A percentile compares a stretch with the other conserved stretches of the same genome.
These are phyloP conservation scores for Sinonovacula constricta DNA, from an alignment of 1,140 invertebrate species.

Conservation along the genomic window DNA sequence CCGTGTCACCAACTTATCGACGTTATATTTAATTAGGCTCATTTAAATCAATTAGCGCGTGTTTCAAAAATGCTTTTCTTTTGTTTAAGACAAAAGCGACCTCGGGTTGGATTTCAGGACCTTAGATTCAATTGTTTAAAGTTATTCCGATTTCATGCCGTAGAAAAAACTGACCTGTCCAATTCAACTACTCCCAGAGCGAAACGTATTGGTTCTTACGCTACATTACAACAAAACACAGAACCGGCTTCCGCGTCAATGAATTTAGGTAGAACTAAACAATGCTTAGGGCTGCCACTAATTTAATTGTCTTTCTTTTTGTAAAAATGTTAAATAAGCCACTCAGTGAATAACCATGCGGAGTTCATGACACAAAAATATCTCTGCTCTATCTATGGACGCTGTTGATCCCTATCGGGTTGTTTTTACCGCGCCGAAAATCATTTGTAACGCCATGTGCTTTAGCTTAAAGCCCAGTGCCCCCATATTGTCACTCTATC, in stretches of 20 bases:
- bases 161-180: background rate
- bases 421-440: constrained; percentile 18
- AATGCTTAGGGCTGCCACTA: constrained; percentile 26
- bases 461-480: constrained; percentile 35
- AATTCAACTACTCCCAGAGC: background rate
- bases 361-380: background rate
- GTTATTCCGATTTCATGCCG: too few relatives aligned
- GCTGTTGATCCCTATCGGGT: constrained; percentile 31
- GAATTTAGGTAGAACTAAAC: constrained; percentile 12
- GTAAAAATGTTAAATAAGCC: constrained; percentile 15
- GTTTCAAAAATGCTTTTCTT: constrained; percentile 47
- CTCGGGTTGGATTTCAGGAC: constrained; percentile 39
- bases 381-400: constrained; percentile 39
- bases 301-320: constrained; percentile 48
- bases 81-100: constrained; percentile 35
- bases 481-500: constrained; percentile 21
- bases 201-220: constrained; percentile 17
- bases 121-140: too few relatives aligned
- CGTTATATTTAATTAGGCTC: constrained; percentile 46
- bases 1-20: constrained; percentile 45
- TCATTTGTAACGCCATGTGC: constrained; percentile 46
- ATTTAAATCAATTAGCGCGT: constrained; percentile 56
- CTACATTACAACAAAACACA: constrained; percentile 19
- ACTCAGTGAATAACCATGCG: constrained; percentile 36
- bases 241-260: constrained; percentile 13